phyloP scores from a whole-genome alignment of 2,888 invertebrate genomes.

The Creontiades dilutus region DNA sequence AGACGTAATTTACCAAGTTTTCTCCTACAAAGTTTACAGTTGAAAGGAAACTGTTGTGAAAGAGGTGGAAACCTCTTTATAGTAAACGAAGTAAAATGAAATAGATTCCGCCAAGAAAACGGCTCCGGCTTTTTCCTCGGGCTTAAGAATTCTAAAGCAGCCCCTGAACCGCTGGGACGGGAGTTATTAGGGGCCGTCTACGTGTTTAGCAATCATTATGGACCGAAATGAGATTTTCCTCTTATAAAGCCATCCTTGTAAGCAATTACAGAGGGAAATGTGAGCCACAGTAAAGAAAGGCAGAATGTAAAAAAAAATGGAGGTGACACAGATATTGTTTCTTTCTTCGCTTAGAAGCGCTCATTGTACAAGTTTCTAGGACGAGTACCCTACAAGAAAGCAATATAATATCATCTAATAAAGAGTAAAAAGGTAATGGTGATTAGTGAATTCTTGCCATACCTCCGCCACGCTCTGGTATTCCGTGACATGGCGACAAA shows the following conservation, averaged over 20 bases:
- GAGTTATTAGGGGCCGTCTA: slow-evolving; percentile 49
- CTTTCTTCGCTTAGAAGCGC: not conserved
- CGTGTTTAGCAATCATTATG: slow-evolving; percentile 49
- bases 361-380: not conserved
- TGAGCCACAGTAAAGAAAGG: slow-evolving; percentile 24
- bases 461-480: no score
- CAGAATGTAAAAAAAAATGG: not conserved
- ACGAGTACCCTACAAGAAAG: no score
- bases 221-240: slow-evolving; percentile 50
- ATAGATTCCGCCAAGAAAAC: slow-evolving; percentile 35
- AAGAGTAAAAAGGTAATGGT: no score
- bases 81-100: slow-evolving; percentile 39
- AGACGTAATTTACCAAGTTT: slow-evolving; percentile 2
- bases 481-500: no score
- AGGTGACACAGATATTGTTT: not conserved
- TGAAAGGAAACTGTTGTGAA: slow-evolving; percentile 23
- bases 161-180: slow-evolving; percentile 36
- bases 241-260: slow-evolving; percentile 30
- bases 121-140: not conserved
- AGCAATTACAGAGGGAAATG: slow-evolving; percentile 49
- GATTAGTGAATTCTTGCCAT: no score
- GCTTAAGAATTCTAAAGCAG: slow-evolving; percentile 27
- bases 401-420: no score
- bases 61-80: slow-evolving; percentile 30
- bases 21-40: not conserved